Evolutionary conservation across 2,888 invertebrate species (phyloP).

Genomic region (Brachynemurus nebulosus): DNA sequence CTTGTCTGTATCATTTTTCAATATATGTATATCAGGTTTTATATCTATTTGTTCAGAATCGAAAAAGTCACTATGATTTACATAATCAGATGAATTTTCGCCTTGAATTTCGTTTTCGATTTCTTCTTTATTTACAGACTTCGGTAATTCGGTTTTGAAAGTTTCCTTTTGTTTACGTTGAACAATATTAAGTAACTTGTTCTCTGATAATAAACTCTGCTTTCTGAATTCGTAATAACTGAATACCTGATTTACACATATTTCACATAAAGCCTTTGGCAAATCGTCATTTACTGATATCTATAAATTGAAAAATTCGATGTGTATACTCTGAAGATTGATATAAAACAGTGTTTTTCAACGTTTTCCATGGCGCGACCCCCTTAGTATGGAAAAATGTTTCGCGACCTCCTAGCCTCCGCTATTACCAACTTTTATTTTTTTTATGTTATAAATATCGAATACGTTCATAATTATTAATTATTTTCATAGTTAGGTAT

Average conservation of each 20-base stretch:
- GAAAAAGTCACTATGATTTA: not conserved
- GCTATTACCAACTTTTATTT: too few species aligned
- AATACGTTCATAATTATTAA: too few species aligned
- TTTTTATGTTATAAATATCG: too few species aligned
- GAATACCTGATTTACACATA: slow-evolving; percentile 43
- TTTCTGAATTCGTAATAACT: slow-evolving; percentile 3
- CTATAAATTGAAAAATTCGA: slow-evolving; percentile 30
- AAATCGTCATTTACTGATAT: slow-evolving; percentile 48
- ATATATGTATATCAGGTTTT: too few species aligned
- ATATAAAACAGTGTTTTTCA: too few species aligned
- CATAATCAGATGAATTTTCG: not conserved
- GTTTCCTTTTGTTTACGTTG: not conserved
- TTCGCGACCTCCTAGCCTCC: too few species aligned
- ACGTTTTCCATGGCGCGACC: too few species aligned
- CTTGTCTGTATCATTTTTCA: not conserved
- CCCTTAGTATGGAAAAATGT: too few species aligned
- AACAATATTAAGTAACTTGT: not conserved
- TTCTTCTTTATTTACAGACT: not conserved
- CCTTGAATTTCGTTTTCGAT: not conserved
- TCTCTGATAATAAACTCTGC: slow-evolving; percentile 1
- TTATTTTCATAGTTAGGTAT: too few species aligned
- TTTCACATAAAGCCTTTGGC: slow-evolving; percentile 54
- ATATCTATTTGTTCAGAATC: not conserved
- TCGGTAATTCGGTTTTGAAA: not conserved
- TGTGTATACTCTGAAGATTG: too few species aligned